A percentile compares a stretch with the other conserved stretches of the same genome.
phyloP scores from a whole-genome alignment of 2,888 invertebrate species.

The Nephrotoma appendiculata region DNA sequence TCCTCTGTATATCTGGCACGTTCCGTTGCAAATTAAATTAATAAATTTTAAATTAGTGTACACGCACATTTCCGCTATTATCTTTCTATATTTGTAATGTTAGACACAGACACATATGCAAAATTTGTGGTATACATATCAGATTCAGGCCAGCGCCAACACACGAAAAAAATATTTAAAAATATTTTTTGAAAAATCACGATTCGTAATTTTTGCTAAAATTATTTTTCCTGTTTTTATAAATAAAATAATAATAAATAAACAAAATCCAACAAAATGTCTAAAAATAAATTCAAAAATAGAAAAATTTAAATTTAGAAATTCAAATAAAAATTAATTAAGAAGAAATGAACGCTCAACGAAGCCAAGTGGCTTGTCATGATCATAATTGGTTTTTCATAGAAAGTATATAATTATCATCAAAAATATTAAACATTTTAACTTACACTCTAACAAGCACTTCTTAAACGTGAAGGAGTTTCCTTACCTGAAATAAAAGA shows the following conservation, averaged over 20 bases:
- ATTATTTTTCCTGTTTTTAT: neutral
- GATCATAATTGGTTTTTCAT: neutral
- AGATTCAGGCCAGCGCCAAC: neutral
- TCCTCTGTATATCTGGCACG: neutral
- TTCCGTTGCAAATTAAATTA: neutral
- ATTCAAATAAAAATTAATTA: neutral
- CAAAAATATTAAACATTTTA: neutral
- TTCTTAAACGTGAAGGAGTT: neutral
- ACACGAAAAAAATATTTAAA: neutral
- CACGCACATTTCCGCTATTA: neutral
- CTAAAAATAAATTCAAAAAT: neutral
- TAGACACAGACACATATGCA: neutral
- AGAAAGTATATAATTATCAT: neutral
- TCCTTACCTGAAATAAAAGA: neutral
- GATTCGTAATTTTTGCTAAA: neutral
- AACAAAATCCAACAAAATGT: neutral
- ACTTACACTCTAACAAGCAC: neutral
- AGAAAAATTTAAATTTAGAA: neutral
- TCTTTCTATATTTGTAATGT: neutral
- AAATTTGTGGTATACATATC: neutral
- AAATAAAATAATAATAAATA: neutral
- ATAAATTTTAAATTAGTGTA: neutral
- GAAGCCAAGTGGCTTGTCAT: neutral
- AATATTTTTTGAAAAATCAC: neutral
- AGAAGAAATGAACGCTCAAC: neutral